Evolutionary conservation across 1,140 invertebrate species (phyloP), one percentile per base, ranked within the genome.

Genomic region (Dreissena rostriformis): DNA sequence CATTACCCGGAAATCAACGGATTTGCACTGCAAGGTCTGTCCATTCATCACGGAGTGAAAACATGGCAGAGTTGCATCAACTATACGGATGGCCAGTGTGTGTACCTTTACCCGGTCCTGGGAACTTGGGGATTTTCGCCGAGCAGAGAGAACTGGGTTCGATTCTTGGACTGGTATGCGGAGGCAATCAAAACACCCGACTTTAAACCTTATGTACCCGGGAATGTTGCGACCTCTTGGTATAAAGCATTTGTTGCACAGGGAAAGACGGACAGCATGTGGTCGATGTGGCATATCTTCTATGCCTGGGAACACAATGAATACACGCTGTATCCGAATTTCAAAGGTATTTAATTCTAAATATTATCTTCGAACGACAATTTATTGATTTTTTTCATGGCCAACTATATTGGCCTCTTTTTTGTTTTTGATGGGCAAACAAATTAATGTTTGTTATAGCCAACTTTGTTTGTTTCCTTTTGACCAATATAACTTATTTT

Each of bases 1-100:
- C 19, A 66, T 17, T 55, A 71, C 55, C 52, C 70, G 14, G 74
- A 85, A 19, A 55, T 91, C 0, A 87, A 81, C 72, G 89, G 91
- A 11, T 91, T 82, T 68, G 61, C 87, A 7, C 71, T 87, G 19
- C 87, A 88, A 57, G 88, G 86, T 0, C 81, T 85, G 51, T 84
- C 79, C 29, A 86, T 87, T 0, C 86, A 87, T n/a, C 87, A 90
- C 78, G 85, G 73, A 74, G 17, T 51, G 0, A 76, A 81, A 4
- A 81, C 53, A 29, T 61, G 6, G 14, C 6, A 57, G 0, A 17
- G 22, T 74, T 0, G 12, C 12, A 14, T 68, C 8, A 19, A 68
- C 51, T 7, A 19, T 71, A 15, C 24, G 57, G 39, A 73, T 19
- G 11, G 15, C 28, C 39, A 51, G 19, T 22, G 8, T 19, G 49